A percentile compares a stretch with the other conserved stretches of the same genome.
Evolutionary conservation across 2,888 invertebrate genomes (phyloP).

Genomic region (Anarsia innoxiella): DNA sequence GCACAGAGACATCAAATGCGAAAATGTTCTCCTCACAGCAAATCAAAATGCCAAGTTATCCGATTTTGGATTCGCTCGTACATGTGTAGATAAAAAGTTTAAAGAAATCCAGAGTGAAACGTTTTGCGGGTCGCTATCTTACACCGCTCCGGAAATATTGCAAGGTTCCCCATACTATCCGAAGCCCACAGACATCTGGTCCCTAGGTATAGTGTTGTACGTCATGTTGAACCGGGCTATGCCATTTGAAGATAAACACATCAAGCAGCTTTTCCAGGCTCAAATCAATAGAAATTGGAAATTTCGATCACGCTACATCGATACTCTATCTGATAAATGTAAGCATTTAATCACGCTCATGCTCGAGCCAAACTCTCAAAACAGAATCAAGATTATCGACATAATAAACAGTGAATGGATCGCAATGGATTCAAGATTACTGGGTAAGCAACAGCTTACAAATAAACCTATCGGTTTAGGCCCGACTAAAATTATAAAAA

Average conservation of each 20-base stretch:
- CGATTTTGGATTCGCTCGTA: slow-evolving; percentile 86
- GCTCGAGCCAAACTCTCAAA: slow-evolving; percentile 79
- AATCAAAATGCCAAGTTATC: slow-evolving; percentile 86
- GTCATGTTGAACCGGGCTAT: slow-evolving; percentile 89
- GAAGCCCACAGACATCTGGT: slow-evolving; percentile 87
- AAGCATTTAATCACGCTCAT: slow-evolving; percentile 77
- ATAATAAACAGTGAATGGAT: slow-evolving; percentile 77
- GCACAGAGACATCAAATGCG: slow-evolving; percentile 89
- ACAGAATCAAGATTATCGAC: slow-evolving; percentile 76
- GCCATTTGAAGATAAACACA: slow-evolving; percentile 88
- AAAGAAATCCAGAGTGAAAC: slow-evolving; percentile 80
- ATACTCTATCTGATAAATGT: slow-evolving; percentile 73
- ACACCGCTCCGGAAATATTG: slow-evolving; percentile 92
- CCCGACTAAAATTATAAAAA: too few relatives aligned
- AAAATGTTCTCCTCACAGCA: slow-evolving; percentile 83
- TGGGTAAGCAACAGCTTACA: slow-evolving; percentile 33
- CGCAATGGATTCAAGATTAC: slow-evolving; percentile 77
- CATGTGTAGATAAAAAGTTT: slow-evolving; percentile 53
- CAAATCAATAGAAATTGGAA: slow-evolving; percentile 78
- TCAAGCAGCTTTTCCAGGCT: slow-evolving; percentile 79
- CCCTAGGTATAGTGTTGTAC: slow-evolving; percentile 85
- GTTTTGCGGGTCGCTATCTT: slow-evolving; percentile 90
- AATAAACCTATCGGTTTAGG: too few relatives aligned
- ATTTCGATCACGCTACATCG: slow-evolving; percentile 78
- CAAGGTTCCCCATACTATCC: slow-evolving; percentile 82